phyloP scores from a whole-genome alignment of 1,140 invertebrate species.

The Neotoxoptera formosana region DNA sequence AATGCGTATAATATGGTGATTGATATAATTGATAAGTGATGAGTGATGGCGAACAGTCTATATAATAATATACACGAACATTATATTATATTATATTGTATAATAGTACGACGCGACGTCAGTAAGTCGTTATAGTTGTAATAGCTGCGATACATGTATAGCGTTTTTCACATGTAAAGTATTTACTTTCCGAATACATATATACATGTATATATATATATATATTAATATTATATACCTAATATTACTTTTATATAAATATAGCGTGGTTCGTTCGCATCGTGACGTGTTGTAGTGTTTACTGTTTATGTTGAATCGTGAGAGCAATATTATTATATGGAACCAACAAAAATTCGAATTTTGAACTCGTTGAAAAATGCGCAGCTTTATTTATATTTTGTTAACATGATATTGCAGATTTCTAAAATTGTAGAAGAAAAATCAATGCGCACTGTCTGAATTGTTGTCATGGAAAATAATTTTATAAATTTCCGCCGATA shows the following conservation, averaged over 20 bases:
- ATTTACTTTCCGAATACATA: not conserved
- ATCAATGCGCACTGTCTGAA: not conserved
- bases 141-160: not conserved
- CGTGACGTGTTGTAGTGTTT: not conserved
- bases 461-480: not conserved
- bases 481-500: not conserved
- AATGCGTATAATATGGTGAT: not conserved
- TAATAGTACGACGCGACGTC: no score
- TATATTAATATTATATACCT: not conserved
- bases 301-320: not conserved
- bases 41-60: slow-evolving; percentile 3
- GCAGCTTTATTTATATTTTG: not conserved
- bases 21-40: slow-evolving; percentile 14
- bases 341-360: not conserved
- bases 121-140: not conserved
- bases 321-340: not conserved
- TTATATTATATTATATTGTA: no score
- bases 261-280: not conserved
- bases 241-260: not conserved
- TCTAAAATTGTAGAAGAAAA: not conserved
- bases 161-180: slow-evolving; percentile 16
- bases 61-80: not conserved
- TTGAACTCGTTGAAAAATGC: not conserved
- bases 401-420: not conserved
- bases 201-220: not conserved